Evolutionary conservation across 2,113 vertebrate species (phyloP), one percentile per base, ranked within the genome.

Genomic region (Entelurus aequoreus): DNA sequence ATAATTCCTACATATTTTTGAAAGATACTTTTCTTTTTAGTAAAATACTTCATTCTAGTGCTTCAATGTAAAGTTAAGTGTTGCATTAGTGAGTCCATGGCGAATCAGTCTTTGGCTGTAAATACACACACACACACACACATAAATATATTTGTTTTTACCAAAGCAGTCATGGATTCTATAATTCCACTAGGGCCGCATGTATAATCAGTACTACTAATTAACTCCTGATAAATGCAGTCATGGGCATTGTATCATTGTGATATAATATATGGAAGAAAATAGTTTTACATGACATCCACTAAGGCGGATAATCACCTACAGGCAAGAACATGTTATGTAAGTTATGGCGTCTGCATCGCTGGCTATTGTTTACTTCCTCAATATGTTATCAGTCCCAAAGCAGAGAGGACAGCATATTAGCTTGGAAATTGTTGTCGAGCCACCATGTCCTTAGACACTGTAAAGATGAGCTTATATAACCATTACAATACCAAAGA

Each of bases 21-120:
- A 75, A 80, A 78, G 73, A 74, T 63, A 66, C 71, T 78, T 76
- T 77, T 53, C 52, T 72, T 48, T 81, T 68, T 84, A 78, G 66
- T 85, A 87, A 86, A 87, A 84, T 83, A 80, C 56, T 81, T 82
- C 16, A 66, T 48, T 81, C 67, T 78, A 74, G 74, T 75, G 69
- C 77, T 76, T 62, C 64, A 69, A 71, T 66, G 66, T 75, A 70
- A 46, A 79, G 54, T 55, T 76, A 77, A 85, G 78, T 84, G 82
- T 71, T 83, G 63, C 62, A 21, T 71, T 71, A 62, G 40, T 74
- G 62, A 59, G 46, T 74, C 71, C 75, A 82, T 83, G 79, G 77
- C 72, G 81, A 79, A 82, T 79, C 61, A 66, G 66, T 63, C 58
- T 19, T 56, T 53, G 16, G 62, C 46, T 64, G 49, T 52, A 28